A percentile compares a stretch with the other conserved stretches of the same genome.
Conservation (phyloP, 2,888 invertebrate species). For the Drosophila atroscutellata region DNA sequence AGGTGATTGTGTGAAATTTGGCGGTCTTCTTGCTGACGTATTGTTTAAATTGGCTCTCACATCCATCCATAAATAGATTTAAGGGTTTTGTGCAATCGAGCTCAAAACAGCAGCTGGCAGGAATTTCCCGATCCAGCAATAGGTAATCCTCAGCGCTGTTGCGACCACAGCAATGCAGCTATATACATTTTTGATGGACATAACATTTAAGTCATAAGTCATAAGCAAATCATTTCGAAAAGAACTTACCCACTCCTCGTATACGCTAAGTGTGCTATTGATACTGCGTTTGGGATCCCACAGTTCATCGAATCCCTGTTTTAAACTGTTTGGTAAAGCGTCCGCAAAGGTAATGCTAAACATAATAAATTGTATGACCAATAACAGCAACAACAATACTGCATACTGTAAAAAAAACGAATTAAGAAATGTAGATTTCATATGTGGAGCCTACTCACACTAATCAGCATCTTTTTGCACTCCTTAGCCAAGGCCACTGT, state of each 20-base stretch:
- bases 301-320: slow-evolving; percentile 79
- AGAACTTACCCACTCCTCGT: slow-evolving; percentile 78
- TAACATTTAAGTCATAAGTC: not conserved
- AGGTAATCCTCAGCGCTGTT: slow-evolving; percentile 78
- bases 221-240: no score
- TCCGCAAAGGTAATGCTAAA: slow-evolving; percentile 77
- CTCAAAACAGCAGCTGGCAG: slow-evolving; percentile 74
- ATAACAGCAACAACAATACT: slow-evolving; percentile 70
- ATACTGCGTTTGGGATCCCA: slow-evolving; percentile 62
- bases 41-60: slow-evolving; percentile 70
- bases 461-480: slow-evolving; percentile 70
- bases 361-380: slow-evolving; percentile 77
- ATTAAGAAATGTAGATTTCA: not conserved
- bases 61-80: slow-evolving; percentile 75
- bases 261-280: slow-evolving; percentile 64
- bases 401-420: slow-evolving; percentile 67
- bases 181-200: not conserved
- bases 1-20: slow-evolving; percentile 77
- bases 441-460: slow-evolving; percentile 55
- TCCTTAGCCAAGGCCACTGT: slow-evolving; percentile 60
- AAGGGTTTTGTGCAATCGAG: slow-evolving; percentile 69
- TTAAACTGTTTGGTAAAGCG: slow-evolving; percentile 58
- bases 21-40: slow-evolving; percentile 73
- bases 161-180: slow-evolving; percentile 81
- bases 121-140: slow-evolving; percentile 67